Conservation (phyloP, 2,113 vertebrate genomes). For the Fregata magnificens region DNA sequence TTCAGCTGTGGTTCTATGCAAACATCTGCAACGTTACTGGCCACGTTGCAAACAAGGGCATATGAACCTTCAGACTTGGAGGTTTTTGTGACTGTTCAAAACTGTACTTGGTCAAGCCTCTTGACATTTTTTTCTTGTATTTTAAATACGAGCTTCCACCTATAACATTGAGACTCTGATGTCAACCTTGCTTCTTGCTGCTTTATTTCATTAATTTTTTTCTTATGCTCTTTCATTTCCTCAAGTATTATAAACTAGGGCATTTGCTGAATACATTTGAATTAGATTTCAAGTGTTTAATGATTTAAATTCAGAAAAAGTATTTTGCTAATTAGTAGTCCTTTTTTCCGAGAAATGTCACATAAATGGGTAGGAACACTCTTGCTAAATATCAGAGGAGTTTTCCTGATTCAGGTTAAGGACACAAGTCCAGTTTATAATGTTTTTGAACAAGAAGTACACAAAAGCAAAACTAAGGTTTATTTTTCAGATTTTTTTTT, state of each 20-base stretch:
- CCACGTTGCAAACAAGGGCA: background rate
- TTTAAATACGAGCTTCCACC: background rate
- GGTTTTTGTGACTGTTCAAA: background rate
- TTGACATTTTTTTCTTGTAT: background rate
- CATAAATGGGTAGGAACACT: background rate
- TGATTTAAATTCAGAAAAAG: background rate
- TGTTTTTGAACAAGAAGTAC: background rate
- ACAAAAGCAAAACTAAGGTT: background rate
- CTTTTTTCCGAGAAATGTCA: background rate
- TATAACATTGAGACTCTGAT: background rate
- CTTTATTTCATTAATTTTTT: background rate
- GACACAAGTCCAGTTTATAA: background rate
- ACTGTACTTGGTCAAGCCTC: background rate
- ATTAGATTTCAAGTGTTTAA: background rate
- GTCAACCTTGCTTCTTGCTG: background rate
- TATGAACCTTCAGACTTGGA: background rate
- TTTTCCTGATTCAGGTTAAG: background rate
- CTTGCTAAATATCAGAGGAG: background rate
- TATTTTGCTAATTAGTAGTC: background rate
- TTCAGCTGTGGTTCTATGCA: background rate
- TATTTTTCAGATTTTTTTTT: background rate
- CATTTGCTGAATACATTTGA: background rate
- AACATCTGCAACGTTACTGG: background rate
- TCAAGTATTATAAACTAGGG: background rate
- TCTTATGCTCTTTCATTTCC: background rate